Conservation (phyloP, 2,888 invertebrate genomes). For the Saturnia japonica region DNA sequence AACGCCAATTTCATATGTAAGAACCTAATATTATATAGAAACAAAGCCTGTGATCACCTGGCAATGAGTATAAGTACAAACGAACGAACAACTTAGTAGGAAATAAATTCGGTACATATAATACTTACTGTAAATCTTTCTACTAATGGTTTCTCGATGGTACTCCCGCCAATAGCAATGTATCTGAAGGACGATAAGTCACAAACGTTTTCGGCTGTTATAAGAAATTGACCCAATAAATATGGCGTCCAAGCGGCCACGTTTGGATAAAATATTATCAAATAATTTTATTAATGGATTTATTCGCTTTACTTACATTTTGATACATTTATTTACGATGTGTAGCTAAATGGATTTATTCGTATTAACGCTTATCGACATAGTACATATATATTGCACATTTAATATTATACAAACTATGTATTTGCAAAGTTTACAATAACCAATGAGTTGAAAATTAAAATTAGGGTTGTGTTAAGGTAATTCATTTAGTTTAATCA, state of each 20-base stretch:
- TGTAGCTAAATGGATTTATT: neutral
- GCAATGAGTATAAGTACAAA: neutral
- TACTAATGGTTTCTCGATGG: conserved; percentile 49
- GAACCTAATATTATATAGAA: neutral
- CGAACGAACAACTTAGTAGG: neutral
- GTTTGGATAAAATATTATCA: conserved; percentile 49
- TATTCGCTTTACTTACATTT: neutral
- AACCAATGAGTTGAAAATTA: too few relatives aligned
- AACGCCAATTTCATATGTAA: too few relatives aligned
- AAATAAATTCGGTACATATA: conserved; percentile 22
- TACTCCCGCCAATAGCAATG: conserved; percentile 54
- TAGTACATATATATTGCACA: too few relatives aligned
- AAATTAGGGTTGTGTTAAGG: too few relatives aligned
- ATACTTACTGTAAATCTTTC: conserved; percentile 56
- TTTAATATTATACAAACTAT: too few relatives aligned
- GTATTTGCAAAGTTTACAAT: too few relatives aligned
- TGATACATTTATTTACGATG: neutral
- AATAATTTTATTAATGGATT: conserved; percentile 23
- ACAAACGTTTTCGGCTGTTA: conserved; percentile 51
- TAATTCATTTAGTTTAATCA: too few relatives aligned
- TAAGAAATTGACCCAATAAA: conserved; percentile 54
- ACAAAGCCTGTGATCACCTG: neutral
- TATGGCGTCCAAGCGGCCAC: conserved; percentile 56
- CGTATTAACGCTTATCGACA: neutral
- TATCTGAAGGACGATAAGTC: conserved; percentile 59